phyloP scores from a whole-genome alignment of 1,140 invertebrate genomes.

The Argopecten irradians region DNA sequence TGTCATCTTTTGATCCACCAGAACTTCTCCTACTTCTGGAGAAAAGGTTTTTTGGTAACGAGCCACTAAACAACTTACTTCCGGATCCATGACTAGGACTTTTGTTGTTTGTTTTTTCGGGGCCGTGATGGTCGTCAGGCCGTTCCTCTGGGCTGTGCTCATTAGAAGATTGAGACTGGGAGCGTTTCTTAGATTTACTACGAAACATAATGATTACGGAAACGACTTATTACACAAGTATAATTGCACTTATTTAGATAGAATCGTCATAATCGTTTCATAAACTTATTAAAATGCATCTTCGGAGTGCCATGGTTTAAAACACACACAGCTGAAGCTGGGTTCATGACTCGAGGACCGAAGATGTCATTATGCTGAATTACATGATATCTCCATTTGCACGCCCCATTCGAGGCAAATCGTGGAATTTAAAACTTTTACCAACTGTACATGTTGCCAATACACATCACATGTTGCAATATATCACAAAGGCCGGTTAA shows the following conservation, averaged over 20 bases:
- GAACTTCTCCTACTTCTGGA: constrained; percentile 44
- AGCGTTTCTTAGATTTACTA: constrained; percentile 40
- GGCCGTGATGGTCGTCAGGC: not conserved
- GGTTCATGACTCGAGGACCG: not conserved
- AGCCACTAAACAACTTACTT: constrained; percentile 41
- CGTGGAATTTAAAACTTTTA: not conserved
- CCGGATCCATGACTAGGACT: constrained; percentile 23
- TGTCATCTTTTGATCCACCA: constrained; percentile 26
- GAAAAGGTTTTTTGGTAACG: constrained; percentile 60
- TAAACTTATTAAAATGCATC: not conserved
- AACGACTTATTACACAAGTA: not conserved
- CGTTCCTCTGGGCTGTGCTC: constrained; percentile 30
- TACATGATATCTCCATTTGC: not conserved
- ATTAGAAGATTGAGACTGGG: not conserved
- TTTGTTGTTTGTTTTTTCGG: not conserved
- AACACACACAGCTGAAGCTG: not conserved
- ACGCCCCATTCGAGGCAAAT: constrained; percentile 10
- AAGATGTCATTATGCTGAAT: not conserved
- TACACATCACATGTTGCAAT: constrained; percentile 6
- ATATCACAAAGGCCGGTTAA: constrained; percentile 28
- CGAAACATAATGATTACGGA: constrained; percentile 42
- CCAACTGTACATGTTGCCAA: not conserved
- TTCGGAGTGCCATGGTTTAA: not conserved
- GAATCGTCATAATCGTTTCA: not conserved
- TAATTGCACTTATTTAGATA: not conserved